phyloP scores from a whole-genome alignment of 2,113 vertebrate species.

The Laticauda colubrina region DNA sequence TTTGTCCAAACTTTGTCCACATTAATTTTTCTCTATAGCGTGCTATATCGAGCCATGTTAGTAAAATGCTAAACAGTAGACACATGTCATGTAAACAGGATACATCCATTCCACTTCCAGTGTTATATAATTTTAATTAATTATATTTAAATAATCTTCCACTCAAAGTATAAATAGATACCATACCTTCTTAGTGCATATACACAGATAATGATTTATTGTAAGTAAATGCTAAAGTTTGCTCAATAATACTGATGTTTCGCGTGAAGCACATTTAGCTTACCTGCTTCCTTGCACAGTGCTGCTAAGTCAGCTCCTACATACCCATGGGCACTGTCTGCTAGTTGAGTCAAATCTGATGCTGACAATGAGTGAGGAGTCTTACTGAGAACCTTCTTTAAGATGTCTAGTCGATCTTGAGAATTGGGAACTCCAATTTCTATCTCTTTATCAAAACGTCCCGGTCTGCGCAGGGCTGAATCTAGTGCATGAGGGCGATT shows the following conservation, averaged over 20 bases:
- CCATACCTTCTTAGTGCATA: background rate
- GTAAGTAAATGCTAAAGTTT: background rate
- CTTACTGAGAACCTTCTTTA: constrained; percentile 78
- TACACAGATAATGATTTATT: background rate
- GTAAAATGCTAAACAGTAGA: background rate
- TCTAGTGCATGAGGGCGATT: constrained; percentile 92
- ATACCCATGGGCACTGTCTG: constrained; percentile 85
- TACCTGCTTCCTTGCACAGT: constrained; percentile 92
- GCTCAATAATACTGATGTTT: background rate
- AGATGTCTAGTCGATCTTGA: constrained; percentile 82
- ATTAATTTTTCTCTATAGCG: background rate
- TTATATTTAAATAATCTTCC: background rate
- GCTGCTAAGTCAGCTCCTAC: constrained; percentile 92
- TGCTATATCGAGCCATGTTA: background rate
- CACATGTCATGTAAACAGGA: background rate
- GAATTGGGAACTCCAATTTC: constrained; percentile 90
- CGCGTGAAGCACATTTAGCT: constrained; percentile 43
- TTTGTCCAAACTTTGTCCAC: background rate
- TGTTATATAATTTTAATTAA: background rate
- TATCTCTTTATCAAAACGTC: constrained; percentile 93
- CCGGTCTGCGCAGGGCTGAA: constrained; percentile 86
- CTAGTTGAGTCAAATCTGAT: constrained; percentile 75
- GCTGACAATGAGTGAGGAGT: constrained; percentile 73
- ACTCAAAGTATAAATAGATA: background rate
- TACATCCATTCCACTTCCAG: background rate